These are phyloP conservation scores for Nestor notabilis DNA, from an alignment of 2,113 vertebrate genomes.

Conservation along the genomic window DNA sequence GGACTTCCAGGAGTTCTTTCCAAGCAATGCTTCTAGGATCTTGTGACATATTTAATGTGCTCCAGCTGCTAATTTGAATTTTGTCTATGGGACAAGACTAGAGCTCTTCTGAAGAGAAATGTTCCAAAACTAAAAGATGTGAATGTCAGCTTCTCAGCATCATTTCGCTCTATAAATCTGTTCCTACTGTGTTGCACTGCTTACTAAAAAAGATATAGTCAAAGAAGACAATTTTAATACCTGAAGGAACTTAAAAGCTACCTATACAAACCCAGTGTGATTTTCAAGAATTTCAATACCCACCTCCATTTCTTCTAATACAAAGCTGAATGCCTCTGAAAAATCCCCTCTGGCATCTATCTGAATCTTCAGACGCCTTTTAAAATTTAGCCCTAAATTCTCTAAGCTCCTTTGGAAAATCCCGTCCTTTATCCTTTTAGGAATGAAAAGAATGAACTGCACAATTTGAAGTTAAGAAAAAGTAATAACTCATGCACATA, in stretches of 20 bases:
- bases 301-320: conserved; percentile 28
- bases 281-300: conserved; percentile 41
- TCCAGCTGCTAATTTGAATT: not conserved
- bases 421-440: conserved; percentile 52
- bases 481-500: conserved; percentile 57
- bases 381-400: conserved; percentile 62
- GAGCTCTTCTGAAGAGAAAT: not conserved
- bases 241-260: conserved; percentile 29
- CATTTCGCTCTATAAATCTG: not conserved
- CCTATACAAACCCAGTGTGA: not conserved
- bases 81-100: not conserved
- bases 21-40: not conserved
- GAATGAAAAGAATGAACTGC: conserved; percentile 54
- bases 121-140: not conserved
- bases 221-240: conserved; percentile 29
- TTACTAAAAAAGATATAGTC: not conserved
- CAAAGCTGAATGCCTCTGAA: conserved; percentile 19
- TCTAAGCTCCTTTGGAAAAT: conserved; percentile 68
- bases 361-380: conserved; percentile 40
- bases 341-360: conserved; percentile 46
- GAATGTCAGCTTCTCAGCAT: not conserved
- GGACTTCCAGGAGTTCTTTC: not conserved
- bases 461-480: conserved; percentile 59
- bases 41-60: not conserved
- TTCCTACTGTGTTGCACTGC: not conserved